Evolutionary conservation across 64 coral and sea anemone species (phyloP).

Genomic region (Anthopleura sola): DNA sequence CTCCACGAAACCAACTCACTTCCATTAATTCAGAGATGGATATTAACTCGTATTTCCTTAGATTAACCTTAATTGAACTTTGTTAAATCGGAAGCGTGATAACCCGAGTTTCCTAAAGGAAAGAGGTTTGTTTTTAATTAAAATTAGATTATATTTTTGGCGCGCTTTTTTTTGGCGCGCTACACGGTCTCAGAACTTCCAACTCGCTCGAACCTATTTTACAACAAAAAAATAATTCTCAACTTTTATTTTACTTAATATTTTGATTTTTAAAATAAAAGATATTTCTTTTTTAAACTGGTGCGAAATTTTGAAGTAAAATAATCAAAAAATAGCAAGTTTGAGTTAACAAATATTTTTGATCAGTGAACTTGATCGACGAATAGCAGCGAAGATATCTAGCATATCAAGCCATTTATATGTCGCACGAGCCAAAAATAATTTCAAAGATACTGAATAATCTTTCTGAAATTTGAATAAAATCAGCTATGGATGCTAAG

Average conservation of each 20-base stretch:
- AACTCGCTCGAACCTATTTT: too few relatives aligned
- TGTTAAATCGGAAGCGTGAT: conserved; percentile 12
- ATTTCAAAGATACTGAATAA: too few relatives aligned
- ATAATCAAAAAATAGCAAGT: background rate
- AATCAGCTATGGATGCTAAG: background rate
- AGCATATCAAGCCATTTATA: too few relatives aligned
- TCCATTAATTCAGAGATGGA: background rate
- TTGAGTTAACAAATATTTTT: too few relatives aligned
- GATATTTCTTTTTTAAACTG: too few relatives aligned
- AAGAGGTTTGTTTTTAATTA: background rate
- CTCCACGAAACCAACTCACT: conserved; percentile 11
- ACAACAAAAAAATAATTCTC: too few relatives aligned
- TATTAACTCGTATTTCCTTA: background rate
- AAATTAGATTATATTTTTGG: background rate
- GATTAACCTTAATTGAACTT: conserved; percentile 16
- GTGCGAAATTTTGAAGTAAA: background rate
- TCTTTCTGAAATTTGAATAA: too few relatives aligned
- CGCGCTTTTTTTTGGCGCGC: background rate
- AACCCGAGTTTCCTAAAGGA: background rate
- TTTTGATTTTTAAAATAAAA: background rate
- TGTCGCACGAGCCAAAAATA: too few relatives aligned
- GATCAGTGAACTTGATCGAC: too few relatives aligned
- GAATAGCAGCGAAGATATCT: too few relatives aligned
- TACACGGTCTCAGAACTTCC: too few relatives aligned
- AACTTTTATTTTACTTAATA: too few relatives aligned